A percentile compares a stretch with the other conserved stretches of the same genome.
These are phyloP conservation scores for Platichthys stellatus DNA, from an alignment of 2,113 vertebrate species.

Conservation along the genomic window DNA sequence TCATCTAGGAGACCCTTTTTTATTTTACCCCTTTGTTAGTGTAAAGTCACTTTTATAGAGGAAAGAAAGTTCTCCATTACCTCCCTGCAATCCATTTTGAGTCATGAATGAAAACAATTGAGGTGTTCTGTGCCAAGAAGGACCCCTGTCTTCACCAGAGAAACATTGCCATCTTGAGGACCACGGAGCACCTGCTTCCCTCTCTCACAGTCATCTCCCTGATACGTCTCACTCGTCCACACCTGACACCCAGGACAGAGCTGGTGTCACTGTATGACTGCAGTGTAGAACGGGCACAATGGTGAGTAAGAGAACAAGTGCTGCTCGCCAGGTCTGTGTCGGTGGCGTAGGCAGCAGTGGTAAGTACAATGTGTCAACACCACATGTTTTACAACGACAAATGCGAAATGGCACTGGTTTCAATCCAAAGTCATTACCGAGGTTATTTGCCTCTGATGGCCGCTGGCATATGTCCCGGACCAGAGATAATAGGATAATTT, in stretches of 20 bases:
- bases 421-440: conserved; percentile 2
- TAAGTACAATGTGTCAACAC: conserved; percentile 70
- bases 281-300: conserved; percentile 28
- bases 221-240: conserved; percentile 33
- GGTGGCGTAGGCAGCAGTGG: conserved; percentile 69
- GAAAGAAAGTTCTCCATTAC: conserved; percentile 38
- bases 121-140: conserved; percentile 51
- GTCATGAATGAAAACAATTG: conserved; percentile 40
- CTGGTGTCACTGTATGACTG: conserved; percentile 14
- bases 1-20: conserved; percentile 55
- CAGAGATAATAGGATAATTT: background rate
- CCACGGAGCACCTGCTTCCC: conserved; percentile 49
- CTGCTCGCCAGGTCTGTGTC: conserved; percentile 74
- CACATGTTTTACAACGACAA: conserved; percentile 40
- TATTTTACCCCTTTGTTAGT: conserved; percentile 36
- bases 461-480: background rate
- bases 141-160: conserved; percentile 40
- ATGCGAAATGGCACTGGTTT: conserved; percentile 16
- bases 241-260: conserved; percentile 32
- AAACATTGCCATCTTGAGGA: conserved; percentile 73
- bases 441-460: conserved; percentile 6
- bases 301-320: conserved; percentile 67
- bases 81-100: conserved; percentile 48
- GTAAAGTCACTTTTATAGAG: conserved; percentile 46
- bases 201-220: conserved; percentile 19